Percentiles rank a stretch among this genome's conserved stretches.
Evolutionary conservation across 1,140 invertebrate species (phyloP).

Genomic region (Cyphomyrmex costatus): DNA sequence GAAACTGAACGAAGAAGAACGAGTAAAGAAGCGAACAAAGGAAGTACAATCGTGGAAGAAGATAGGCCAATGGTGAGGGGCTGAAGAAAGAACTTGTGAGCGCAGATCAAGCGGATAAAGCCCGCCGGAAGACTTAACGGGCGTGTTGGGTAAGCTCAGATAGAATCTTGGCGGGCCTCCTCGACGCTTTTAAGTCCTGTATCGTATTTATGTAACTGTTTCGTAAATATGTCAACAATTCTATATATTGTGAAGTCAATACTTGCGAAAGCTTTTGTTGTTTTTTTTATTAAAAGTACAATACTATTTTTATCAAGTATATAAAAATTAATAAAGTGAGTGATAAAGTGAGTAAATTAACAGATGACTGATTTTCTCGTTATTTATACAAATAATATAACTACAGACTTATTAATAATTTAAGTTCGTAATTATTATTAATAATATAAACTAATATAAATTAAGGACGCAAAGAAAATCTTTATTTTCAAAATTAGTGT

Average conservation of each 20-base stretch:
- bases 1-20: slow-evolving; percentile 44
- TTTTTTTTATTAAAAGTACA: not conserved
- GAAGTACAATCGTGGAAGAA: slow-evolving; percentile 37
- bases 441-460: not conserved
- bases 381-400: not conserved
- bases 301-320: not conserved
- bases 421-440: slow-evolving; percentile 10
- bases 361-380: not conserved
- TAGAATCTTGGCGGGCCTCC: slow-evolving; percentile 73
- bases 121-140: slow-evolving; percentile 68
- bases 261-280: not conserved
- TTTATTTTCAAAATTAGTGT: not conserved
- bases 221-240: slow-evolving; percentile 33
- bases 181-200: slow-evolving; percentile 62
- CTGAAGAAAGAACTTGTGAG: slow-evolving; percentile 51
- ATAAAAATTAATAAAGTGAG: not conserved
- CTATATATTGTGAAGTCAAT: not conserved
- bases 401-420: not conserved
- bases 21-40: slow-evolving; percentile 65
- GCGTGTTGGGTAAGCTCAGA: slow-evolving; percentile 75
- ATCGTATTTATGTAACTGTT: slow-evolving; percentile 64
- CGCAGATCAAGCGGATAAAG: slow-evolving; percentile 71
- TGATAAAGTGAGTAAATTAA: not conserved
- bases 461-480: not conserved
- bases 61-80: not conserved